phyloP scores from a whole-genome alignment of 23 tunicate species.

The Trididemnum nubilum region DNA sequence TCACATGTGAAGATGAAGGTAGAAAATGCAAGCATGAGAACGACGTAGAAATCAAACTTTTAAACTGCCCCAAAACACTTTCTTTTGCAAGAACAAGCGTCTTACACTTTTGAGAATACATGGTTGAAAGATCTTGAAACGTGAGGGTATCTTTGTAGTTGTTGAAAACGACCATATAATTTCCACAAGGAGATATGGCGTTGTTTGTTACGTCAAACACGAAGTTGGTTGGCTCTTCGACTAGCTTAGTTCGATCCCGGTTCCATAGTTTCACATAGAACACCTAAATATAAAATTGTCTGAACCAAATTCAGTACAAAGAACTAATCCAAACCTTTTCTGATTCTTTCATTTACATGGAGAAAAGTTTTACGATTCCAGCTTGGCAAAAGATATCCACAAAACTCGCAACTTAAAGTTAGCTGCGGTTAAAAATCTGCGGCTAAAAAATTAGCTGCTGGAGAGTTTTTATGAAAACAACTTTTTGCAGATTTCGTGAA shows the following conservation, averaged over 20 bases:
- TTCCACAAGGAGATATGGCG: slow-evolving; percentile 55
- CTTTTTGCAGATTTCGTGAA: too few relatives aligned
- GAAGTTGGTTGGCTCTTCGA: slow-evolving; percentile 29
- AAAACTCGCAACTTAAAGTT: too few relatives aligned
- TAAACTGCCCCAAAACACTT: neutral
- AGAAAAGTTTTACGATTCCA: too few relatives aligned
- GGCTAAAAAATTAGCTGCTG: too few relatives aligned
- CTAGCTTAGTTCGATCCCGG: slow-evolving; percentile 21
- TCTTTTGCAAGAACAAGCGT: neutral
- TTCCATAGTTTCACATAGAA: slow-evolving; percentile 76
- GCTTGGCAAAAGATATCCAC: too few relatives aligned
- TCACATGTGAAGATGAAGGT: neutral
- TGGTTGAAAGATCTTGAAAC: neutral
- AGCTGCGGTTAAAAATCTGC: too few relatives aligned
- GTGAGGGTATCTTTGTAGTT: neutral
- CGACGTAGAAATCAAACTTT: neutral
- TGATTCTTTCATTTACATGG: neutral
- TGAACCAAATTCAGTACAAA: too few relatives aligned
- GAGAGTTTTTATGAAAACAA: too few relatives aligned
- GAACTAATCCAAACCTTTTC: neutral
- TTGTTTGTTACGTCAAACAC: slow-evolving; percentile 37
- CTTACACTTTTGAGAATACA: neutral
- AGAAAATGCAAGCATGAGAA: neutral
- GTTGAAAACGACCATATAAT: slow-evolving; percentile 26
- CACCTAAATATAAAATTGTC: slow-evolving; percentile 45